Evolutionary conservation across 2,888 invertebrate genomes (phyloP), one percentile per base, ranked within the genome.

Genomic region (Ichneumoninae sp.): DNA sequence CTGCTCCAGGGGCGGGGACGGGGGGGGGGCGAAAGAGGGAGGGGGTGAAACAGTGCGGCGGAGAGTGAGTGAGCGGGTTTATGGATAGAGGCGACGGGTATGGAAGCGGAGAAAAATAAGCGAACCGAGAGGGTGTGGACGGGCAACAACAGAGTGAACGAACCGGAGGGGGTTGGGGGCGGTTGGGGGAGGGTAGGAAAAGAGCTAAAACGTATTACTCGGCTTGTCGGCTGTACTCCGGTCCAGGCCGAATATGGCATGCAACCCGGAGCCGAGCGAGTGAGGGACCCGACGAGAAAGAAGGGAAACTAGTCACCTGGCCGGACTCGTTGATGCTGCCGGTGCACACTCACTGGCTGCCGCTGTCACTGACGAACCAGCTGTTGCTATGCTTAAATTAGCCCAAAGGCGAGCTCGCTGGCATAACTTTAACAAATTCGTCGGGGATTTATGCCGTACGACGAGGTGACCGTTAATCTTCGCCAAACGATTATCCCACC

Each of bases 301-400:
- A 50, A 70, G 65, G 65, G 60, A 50, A 76, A 69, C 66, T 66
- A 68, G 60, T 50, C 19, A 26, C 57, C 10, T 30, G 16, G 26
- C 22, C 47, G 65, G 16, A 47, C 26, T 47, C 33, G 57, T 57
- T 76, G 74, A 22, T 47, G 74, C 33, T 50, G 62, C 33, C 33
- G 66, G 60, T 54, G 65, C 62, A 66, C 52, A 22, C 57, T 52
- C 50, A 57, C 52, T 44, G 26, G 70, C 76, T 76, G 54, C 77
- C 52, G 62, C 33, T 44, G 72, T 70, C 66, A 80, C 66, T 72
- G 80, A 86, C 70, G 78, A 84, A 85, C 85, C 87, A 87, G 87
- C 87, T 87, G 87, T 87, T 87, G 87, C 86, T 86, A 78, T 80
- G 82, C 80, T 79, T 50, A 78, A 86, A 86, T 87, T 80, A 84